A percentile compares a stretch with the other conserved stretches of the same genome.
These are phyloP conservation scores for Archips crataeganus DNA, from an alignment of 2,888 invertebrate species.

Conservation along the genomic window DNA sequence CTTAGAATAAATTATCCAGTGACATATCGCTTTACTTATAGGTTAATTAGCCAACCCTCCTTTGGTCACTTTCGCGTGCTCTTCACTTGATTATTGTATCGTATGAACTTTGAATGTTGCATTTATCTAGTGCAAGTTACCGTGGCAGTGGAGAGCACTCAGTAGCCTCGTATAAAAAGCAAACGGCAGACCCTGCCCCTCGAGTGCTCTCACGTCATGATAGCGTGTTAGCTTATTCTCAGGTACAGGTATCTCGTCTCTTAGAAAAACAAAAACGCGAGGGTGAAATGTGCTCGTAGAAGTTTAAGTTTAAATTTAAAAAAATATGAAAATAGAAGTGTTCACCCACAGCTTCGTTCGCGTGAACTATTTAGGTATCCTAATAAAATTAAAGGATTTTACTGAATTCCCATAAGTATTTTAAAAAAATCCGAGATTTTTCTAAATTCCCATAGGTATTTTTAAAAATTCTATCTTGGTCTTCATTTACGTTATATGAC, in stretches of 20 bases:
- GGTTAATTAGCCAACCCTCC: too few species aligned
- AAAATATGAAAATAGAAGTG: too few species aligned
- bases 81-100: neutral
- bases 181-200: constrained; percentile 57
- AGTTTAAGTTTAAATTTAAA: neutral
- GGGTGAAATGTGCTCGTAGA: neutral
- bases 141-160: constrained; percentile 60
- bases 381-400: too few species aligned
- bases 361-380: too few species aligned
- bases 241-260: constrained; percentile 24
- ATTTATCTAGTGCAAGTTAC: constrained; percentile 43
- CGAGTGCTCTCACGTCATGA: constrained; percentile 46
- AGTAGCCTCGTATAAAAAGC: constrained; percentile 60
- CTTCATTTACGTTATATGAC: too few species aligned
- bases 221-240: constrained; percentile 37
- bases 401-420: too few species aligned
- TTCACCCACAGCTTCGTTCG: too few species aligned
- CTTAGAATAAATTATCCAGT: too few species aligned
- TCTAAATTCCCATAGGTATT: too few species aligned
- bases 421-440: too few species aligned
- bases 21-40: too few species aligned
- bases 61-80: neutral
- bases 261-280: constrained; percentile 21
- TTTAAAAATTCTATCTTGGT: too few species aligned
- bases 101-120: constrained; percentile 54